Conservation (phyloP, 2,113 vertebrate species). For the Myotis yumanensis region DNA sequence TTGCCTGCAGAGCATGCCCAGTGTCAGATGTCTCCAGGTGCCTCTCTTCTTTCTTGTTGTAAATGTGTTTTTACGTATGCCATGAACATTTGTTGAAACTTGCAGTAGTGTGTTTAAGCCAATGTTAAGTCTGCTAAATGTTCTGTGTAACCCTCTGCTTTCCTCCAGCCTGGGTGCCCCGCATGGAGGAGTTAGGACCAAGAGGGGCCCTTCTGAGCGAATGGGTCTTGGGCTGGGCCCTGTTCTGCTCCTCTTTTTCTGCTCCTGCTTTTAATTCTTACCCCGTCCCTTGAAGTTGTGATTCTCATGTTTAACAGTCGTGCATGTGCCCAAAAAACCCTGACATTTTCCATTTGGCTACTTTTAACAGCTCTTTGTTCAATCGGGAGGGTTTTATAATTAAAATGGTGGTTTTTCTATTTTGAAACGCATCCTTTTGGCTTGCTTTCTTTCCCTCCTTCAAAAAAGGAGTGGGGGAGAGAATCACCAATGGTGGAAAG, state of each 20-base stretch:
- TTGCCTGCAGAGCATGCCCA: conserved; percentile 99
- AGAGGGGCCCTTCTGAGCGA: conserved; percentile 71
- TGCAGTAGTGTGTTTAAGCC: conserved; percentile 86
- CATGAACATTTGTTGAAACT: conserved; percentile 89
- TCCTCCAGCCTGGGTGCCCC: conserved; percentile 80
- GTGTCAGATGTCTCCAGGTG: conserved; percentile 99
- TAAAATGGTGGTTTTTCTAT: conserved; percentile 65
- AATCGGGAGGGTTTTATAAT: conserved; percentile 67
- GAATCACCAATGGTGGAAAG: conserved; percentile 35
- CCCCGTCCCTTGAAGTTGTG: conserved; percentile 69
- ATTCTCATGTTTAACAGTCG: conserved; percentile 80
- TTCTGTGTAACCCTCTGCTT: conserved; percentile 86
- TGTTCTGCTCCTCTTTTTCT: conserved; percentile 75
- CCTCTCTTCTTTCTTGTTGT: conserved; percentile 94
- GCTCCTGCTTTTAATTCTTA: conserved; percentile 76
- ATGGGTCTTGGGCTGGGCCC: conserved; percentile 64
- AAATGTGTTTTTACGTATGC: conserved; percentile 90
- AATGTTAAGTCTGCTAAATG: conserved; percentile 89
- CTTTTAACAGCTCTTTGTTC: conserved; percentile 76
- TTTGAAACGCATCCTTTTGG: conserved; percentile 66
- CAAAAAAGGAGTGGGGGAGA: background rate
- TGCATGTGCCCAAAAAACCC: conserved; percentile 79
- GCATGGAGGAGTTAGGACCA: conserved; percentile 75
- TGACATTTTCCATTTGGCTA: conserved; percentile 76
- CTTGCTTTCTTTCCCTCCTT: conserved; percentile 26